Base-by-base conservation (phyloP, 2,888 invertebrate genomes). In the Ischnus inquisitorius region DNA sequence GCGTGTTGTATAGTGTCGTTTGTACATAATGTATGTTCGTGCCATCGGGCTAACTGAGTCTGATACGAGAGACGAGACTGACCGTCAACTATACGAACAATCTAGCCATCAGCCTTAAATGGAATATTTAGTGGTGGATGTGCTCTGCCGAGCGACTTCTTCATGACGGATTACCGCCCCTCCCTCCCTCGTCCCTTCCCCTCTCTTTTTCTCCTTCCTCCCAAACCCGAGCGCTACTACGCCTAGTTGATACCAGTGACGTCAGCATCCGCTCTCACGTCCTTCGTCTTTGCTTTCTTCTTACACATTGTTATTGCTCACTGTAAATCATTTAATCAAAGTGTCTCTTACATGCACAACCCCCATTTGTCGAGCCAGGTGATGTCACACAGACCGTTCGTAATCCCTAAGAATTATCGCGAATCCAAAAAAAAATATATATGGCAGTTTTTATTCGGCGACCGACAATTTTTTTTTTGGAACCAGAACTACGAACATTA, bases 41-140 rank as follows among this genome's bases (percentile, higher is more conserved):
- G 69, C 25, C 54, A 68, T 22, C 79, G 69, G 46, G 76, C 84
- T 87, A 89, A 89, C 88, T 84, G 86, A 74, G 85, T 82, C 84
- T 89, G 89, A 89, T 89, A 88, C 72, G 88, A 87, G 88, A 87
- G 80, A 48, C 87, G 85, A 87, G 88, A 88, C 86, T 83, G 86
- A 86, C 85, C 80, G 83, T 86, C 86, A 89, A 88, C 89, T 86
- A 85, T 79, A 67, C 87, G 84, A 82, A 90, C 90, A 90, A 90
- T 90, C 90, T 90, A 90, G 87, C 90, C 84, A 90, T 90, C 90
- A 90, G 81, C 88, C 89, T 90, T 90, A 90, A 90, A 89, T 85
- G 89, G 89, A 88, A 90, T 89, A 90, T 90, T 90, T 90, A 90
- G 87, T 85, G 87, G 83, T 85, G 79, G 82, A 83, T 83, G 81